phyloP scores from a whole-genome alignment of 2,888 invertebrate genomes.

The Blomia tropicalis region DNA sequence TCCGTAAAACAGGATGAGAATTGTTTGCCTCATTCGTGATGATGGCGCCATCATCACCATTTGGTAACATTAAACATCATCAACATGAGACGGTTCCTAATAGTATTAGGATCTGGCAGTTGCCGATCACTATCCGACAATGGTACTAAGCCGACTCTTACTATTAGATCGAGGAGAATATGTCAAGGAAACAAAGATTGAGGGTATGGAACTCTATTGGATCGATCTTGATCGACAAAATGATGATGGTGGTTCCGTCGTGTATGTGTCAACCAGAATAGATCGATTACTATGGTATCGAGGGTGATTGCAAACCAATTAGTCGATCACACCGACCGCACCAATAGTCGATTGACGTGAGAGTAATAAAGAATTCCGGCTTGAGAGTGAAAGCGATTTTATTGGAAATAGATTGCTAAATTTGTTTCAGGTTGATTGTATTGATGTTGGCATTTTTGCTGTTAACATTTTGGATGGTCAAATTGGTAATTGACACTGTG shows the following conservation, averaged over 20 bases:
- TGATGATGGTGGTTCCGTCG: background rate
- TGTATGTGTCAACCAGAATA: background rate
- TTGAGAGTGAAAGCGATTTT: slow-evolving; percentile 1
- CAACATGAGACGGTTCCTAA: too few species aligned
- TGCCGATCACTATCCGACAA: too few species aligned
- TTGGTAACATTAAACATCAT: too few species aligned
- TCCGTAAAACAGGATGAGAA: slow-evolving; percentile 11
- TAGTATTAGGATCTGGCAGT: too few species aligned
- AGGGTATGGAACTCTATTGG: background rate
- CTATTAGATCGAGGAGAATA: too few species aligned
- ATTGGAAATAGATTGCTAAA: slow-evolving; percentile 2
- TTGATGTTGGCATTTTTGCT: background rate
- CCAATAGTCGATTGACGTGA: background rate
- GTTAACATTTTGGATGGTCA: background rate
- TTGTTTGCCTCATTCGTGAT: background rate
- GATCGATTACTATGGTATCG: slow-evolving; percentile 1
- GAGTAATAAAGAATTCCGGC: background rate
- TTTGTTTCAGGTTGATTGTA: background rate
- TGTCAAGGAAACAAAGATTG: background rate
- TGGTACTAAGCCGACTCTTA: too few species aligned
- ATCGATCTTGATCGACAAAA: background rate
- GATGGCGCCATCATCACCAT: background rate
- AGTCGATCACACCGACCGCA: too few species aligned
- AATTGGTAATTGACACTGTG: too few species aligned
- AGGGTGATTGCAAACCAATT: background rate